These are phyloP conservation scores for Ploceus nigricollis DNA, from an alignment of 2,113 vertebrate genomes.

Conservation along the genomic window DNA sequence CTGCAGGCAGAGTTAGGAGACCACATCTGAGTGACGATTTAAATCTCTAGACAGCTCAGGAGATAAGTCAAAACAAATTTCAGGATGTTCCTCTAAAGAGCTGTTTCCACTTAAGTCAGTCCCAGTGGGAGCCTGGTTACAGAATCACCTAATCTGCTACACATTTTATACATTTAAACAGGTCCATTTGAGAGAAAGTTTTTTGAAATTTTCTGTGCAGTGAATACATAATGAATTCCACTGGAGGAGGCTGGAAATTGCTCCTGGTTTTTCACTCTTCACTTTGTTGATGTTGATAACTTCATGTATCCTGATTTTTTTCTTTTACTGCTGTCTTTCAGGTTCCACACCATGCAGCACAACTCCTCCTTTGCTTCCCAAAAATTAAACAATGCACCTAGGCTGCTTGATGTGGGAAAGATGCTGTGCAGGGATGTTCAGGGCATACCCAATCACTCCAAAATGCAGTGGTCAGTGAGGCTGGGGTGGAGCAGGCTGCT, in stretches of 20 bases:
- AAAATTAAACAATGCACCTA: neutral
- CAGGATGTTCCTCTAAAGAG: slow-evolving; percentile 66
- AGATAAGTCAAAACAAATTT: slow-evolving; percentile 66
- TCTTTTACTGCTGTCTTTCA: neutral
- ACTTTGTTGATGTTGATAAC: neutral
- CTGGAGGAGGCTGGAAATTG: neutral
- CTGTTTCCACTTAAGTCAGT: slow-evolving; percentile 49
- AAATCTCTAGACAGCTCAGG: slow-evolving; percentile 42
- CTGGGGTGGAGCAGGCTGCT: neutral
- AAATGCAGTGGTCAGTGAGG: fast-evolving
- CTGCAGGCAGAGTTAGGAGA: slow-evolving; percentile 13
- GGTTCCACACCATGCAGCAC: neutral
- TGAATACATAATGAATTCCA: slow-evolving; percentile 15
- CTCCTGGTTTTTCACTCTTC: neutral
- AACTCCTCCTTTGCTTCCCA: neutral
- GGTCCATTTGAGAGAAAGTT: slow-evolving; percentile 50
- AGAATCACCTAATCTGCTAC: slow-evolving; percentile 37
- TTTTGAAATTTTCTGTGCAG: neutral
- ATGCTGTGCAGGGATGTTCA: neutral
- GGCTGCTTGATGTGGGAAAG: neutral
- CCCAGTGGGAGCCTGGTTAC: slow-evolving; percentile 35
- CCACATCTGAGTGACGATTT: slow-evolving; percentile 46
- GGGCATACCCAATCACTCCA: fast-evolving
- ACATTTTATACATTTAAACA: slow-evolving; percentile 56
- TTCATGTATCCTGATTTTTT: neutral